phyloP scores from a whole-genome alignment of 2,797 vertebrate species.

The Micropoecilia bifurca region DNA sequence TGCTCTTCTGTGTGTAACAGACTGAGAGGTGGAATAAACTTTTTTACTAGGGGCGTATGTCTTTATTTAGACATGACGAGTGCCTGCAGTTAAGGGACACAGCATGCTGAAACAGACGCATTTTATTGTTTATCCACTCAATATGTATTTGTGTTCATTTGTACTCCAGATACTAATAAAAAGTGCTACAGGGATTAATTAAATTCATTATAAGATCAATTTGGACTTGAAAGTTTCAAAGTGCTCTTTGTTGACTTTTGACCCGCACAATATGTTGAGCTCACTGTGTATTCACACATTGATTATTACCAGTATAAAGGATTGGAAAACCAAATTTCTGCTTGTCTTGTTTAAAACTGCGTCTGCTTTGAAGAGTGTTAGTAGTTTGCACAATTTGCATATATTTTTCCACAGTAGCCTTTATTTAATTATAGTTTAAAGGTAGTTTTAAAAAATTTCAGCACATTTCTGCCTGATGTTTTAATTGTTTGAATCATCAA shows the following conservation, averaged over 20 bases:
- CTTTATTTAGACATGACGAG: neutral
- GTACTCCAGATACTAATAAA: neutral
- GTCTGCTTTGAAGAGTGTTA: constrained; percentile 27
- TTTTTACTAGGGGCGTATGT: neutral
- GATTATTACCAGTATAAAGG: neutral
- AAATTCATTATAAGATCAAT: neutral
- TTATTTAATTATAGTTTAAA: neutral
- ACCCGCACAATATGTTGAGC: neutral
- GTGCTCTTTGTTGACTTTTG: neutral
- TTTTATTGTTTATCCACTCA: neutral
- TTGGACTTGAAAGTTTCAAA: neutral
- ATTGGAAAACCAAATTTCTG: neutral
- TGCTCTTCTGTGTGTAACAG: neutral
- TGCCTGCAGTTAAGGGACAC: neutral
- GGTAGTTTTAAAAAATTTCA: constrained; percentile 21
- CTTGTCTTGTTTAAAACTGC: neutral
- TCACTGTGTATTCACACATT: neutral
- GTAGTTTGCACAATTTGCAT: neutral
- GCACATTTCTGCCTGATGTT: constrained; percentile 31
- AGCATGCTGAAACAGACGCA: neutral
- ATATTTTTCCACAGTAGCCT: constrained; percentile 1
- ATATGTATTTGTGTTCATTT: neutral
- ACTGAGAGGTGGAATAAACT: neutral
- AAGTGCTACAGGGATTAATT: neutral
- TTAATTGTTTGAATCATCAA: constrained; percentile 55